phyloP scores from a whole-genome alignment of 2,888 invertebrate genomes.

The Raillietiella orientalis region DNA sequence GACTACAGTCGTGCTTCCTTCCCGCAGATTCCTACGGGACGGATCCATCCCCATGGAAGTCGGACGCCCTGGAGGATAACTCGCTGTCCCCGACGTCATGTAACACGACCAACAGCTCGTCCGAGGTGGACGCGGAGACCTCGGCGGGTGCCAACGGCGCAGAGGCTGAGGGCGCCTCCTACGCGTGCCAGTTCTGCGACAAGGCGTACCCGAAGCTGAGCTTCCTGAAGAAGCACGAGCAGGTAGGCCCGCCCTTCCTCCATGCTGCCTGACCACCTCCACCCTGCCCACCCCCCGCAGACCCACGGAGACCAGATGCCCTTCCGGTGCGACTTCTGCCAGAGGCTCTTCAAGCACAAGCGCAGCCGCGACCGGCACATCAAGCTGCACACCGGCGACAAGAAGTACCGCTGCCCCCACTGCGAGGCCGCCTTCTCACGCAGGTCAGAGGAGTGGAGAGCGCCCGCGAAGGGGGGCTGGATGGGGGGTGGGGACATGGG shows the following conservation, averaged over 20 bases:
- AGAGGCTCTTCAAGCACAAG: constrained; percentile 74
- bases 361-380: constrained; percentile 72
- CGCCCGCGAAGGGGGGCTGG: background rate
- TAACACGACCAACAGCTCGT: constrained; percentile 28
- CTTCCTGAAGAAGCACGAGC: constrained; percentile 66
- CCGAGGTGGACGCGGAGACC: too few relatives aligned
- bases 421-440: constrained; percentile 76
- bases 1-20: too few relatives aligned
- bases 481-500: too few relatives aligned
- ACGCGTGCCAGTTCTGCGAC: constrained; percentile 70
- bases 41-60: constrained; percentile 28
- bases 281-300: too few relatives aligned
- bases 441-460: constrained; percentile 26
- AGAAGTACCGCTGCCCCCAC: constrained; percentile 59
- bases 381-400: constrained; percentile 65
- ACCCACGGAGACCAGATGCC: constrained; percentile 73
- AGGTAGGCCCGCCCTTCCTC: too few relatives aligned
- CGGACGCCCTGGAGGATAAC: constrained; percentile 22
- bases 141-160: too few relatives aligned
- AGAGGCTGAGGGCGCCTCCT: too few relatives aligned
- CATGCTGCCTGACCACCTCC: too few relatives aligned
- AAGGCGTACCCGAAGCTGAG: constrained; percentile 58
- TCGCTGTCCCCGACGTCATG: constrained; percentile 17
- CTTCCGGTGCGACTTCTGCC: constrained; percentile 67
- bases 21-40: constrained; percentile 28